These are phyloP conservation scores for Adrianichthys oophorus DNA, from an alignment of 2,797 vertebrate genomes.

Conservation along the genomic window DNA sequence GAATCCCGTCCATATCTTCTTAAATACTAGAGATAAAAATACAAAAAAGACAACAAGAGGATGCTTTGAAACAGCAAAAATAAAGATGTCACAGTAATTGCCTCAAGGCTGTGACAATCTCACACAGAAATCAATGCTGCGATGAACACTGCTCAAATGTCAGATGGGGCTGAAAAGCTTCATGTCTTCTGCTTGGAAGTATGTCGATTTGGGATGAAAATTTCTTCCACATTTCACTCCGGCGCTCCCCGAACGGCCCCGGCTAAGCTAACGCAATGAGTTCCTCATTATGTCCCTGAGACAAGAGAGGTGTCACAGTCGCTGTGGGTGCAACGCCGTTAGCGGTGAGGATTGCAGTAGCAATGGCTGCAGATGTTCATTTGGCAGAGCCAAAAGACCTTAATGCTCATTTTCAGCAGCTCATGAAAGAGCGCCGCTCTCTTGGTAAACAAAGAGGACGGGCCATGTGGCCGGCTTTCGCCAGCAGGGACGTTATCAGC, in stretches of 20 bases:
- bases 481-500: constrained; percentile 36
- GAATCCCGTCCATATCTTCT: background rate
- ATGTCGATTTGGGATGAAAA: constrained; percentile 1
- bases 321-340: constrained; percentile 17
- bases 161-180: constrained; percentile 9
- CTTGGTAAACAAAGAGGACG: constrained; percentile 30
- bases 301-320: constrained; percentile 39
- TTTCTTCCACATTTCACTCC: constrained; percentile 7
- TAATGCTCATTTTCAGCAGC: constrained; percentile 39
- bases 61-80: constrained; percentile 19
- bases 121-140: constrained; percentile 3
- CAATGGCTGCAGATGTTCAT: constrained; percentile 55
- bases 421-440: constrained; percentile 18
- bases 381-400: constrained; percentile 27
- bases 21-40: background rate
- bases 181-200: background rate
- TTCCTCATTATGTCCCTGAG: constrained; percentile 39
- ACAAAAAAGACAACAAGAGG: background rate
- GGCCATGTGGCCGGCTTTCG: constrained; percentile 20
- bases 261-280: constrained; percentile 16
- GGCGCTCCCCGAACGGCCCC: constrained; percentile 6
- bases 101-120: constrained; percentile 5
- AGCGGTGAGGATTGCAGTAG: constrained; percentile 17
- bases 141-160: constrained; percentile 20
- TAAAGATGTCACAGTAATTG: constrained; percentile 22